Conservation (phyloP, 2,797 vertebrate genomes). For the Gadopsis bispinosus region DNA sequence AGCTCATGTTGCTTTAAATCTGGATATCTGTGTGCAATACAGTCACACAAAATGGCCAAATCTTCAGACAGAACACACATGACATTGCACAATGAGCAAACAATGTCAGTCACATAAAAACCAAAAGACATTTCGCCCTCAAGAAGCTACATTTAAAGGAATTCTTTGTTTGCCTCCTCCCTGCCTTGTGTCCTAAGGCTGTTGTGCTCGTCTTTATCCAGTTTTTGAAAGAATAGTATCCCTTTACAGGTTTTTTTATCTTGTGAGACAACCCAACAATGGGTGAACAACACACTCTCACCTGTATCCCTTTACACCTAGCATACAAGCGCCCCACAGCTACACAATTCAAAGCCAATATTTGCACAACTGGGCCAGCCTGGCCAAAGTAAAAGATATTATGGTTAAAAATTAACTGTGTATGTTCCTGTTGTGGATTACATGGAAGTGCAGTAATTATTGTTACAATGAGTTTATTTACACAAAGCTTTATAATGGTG, state of each 20-base stretch:
- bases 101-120: constrained; percentile 9
- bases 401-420: constrained; percentile 57
- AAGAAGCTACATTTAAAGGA: constrained; percentile 7
- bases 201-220: constrained; percentile 26
- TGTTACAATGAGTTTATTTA: not conserved
- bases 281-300: constrained; percentile 39
- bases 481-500: not conserved
- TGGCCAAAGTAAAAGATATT: constrained; percentile 13
- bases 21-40: constrained; percentile 1
- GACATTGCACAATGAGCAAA: not conserved
- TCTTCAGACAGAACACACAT: not conserved
- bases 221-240: constrained; percentile 45
- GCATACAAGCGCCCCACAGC: constrained; percentile 35
- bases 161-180: constrained; percentile 22
- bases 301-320: constrained; percentile 68
- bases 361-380: constrained; percentile 47
- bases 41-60: constrained; percentile 11
- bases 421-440: constrained; percentile 5
- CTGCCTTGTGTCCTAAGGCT: constrained; percentile 28
- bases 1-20: constrained; percentile 24
- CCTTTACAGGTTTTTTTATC: constrained; percentile 40
- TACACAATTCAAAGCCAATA: constrained; percentile 50
- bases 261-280: constrained; percentile 42
- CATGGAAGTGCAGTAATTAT: not conserved
- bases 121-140: constrained; percentile 16